Percentiles rank a stretch among this genome's conserved stretches.
phyloP scores from a whole-genome alignment of 2,113 vertebrate genomes.

The Colinus virginianus region DNA sequence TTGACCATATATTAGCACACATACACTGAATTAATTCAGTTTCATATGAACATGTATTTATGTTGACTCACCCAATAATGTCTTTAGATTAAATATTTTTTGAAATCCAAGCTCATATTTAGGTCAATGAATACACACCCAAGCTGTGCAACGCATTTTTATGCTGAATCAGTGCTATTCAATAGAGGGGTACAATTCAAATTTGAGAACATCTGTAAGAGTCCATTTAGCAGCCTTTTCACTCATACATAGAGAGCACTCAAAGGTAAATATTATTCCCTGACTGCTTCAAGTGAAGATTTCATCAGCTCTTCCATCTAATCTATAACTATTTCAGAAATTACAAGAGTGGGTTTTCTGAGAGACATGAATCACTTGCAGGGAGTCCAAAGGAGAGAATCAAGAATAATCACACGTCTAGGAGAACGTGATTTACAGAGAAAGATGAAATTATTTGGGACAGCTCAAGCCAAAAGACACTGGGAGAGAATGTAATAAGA shows the following conservation, averaged over 20 bases:
- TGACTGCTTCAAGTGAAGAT: slow-evolving; percentile 8
- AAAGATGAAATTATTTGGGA: slow-evolving; percentile 22
- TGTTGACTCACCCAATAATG: slow-evolving; percentile 14
- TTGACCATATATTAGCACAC: neutral
- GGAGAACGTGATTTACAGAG: neutral
- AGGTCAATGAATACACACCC: slow-evolving; percentile 27
- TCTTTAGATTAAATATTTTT: slow-evolving; percentile 14
- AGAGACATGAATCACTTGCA: neutral
- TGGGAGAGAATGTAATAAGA: neutral
- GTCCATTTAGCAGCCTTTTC: slow-evolving; percentile 62
- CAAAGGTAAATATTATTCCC: slow-evolving; percentile 36
- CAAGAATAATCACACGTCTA: neutral
- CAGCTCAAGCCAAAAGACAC: neutral
- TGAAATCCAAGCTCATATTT: slow-evolving; percentile 29
- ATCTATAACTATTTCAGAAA: neutral
- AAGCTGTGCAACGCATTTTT: slow-evolving; percentile 17
- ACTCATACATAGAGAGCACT: slow-evolving; percentile 30
- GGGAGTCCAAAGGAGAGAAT: slow-evolving; percentile 1
- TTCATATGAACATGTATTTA: slow-evolving; percentile 8
- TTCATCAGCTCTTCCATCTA: neutral
- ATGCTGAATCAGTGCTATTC: slow-evolving; percentile 42
- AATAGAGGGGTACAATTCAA: slow-evolving; percentile 37
- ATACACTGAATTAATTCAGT: slow-evolving; percentile 17
- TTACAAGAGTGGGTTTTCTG: slow-evolving; percentile 15
- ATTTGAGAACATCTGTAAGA: slow-evolving; percentile 68